Evolutionary conservation across 2,888 invertebrate genomes (phyloP).

Genomic region (Strigamia crassipes): DNA sequence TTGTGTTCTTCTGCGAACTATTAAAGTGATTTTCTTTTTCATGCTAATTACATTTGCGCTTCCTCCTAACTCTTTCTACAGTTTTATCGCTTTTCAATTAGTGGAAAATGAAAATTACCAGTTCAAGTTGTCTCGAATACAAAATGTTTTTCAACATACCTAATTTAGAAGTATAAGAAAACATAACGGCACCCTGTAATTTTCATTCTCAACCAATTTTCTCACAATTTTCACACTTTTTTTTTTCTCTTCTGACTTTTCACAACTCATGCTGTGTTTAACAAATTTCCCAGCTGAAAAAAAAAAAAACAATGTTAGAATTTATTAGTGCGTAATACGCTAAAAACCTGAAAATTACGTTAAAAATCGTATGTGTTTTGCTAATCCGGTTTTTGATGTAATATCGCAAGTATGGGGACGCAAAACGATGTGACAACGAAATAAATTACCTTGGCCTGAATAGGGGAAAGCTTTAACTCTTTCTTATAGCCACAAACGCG

Average conservation of each 20-base stretch:
- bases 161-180: background rate
- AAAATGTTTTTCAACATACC: background rate
- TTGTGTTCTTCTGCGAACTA: background rate
- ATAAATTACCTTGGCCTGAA: background rate
- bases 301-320: background rate
- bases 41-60: background rate
- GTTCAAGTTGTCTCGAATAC: too few species aligned
- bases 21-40: background rate
- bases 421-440: background rate
- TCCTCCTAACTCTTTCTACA: background rate
- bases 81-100: background rate
- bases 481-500: background rate
- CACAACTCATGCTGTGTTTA: background rate
- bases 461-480: slow-evolving; percentile 2
- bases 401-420: background rate
- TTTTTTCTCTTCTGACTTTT: background rate
- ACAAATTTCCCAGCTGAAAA: too few species aligned
- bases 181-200: background rate
- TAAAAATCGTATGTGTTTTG: too few species aligned
- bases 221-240: slow-evolving; percentile 1
- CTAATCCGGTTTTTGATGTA: too few species aligned
- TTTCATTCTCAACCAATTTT: slow-evolving; percentile 17
- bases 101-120: background rate
- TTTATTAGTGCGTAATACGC: too few species aligned
- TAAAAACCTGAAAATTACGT: too few species aligned